A percentile compares a stretch with the other conserved stretches of the same genome.
Conservation (phyloP, 2,888 invertebrate species). For the Platycheirus rosarum region DNA sequence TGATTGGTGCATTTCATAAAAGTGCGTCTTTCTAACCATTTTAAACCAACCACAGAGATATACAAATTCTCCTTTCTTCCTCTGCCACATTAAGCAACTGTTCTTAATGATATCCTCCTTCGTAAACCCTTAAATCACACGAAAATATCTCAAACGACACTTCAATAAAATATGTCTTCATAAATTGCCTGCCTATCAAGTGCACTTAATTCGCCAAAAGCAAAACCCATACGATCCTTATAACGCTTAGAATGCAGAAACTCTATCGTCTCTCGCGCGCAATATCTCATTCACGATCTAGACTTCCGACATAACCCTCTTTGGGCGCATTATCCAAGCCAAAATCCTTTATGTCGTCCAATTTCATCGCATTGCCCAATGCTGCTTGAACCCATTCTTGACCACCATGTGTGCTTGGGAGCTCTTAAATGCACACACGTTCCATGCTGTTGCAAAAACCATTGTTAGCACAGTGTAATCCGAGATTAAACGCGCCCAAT, state of each 20-base stretch:
- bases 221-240: slow-evolving; percentile 1
- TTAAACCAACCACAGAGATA: too few species aligned
- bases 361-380: slow-evolving; percentile 26
- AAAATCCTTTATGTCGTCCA: slow-evolving; percentile 29
- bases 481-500: slow-evolving; percentile 65
- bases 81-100: too few species aligned
- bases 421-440: slow-evolving; percentile 13
- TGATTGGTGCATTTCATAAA: too few species aligned
- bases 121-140: background rate
- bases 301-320: slow-evolving; percentile 49
- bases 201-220: slow-evolving; percentile 37
- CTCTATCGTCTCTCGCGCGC: slow-evolving; percentile 8
- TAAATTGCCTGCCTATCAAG: slow-evolving; percentile 27
- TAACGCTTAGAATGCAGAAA: slow-evolving; percentile 28
- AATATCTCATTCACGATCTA: slow-evolving; percentile 32
- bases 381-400: slow-evolving; percentile 48
- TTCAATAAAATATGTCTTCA: slow-evolving; percentile 16
- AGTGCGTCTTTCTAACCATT: too few species aligned
- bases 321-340: slow-evolving; percentile 2
- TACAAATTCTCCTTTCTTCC: too few species aligned
- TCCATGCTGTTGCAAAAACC: background rate
- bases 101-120: too few species aligned
- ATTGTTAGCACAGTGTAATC: slow-evolving; percentile 68
- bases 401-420: slow-evolving; percentile 48
- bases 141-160: background rate